Base-by-base conservation (phyloP, 2,888 invertebrate species). In the Agapetus fuscipes region DNA sequence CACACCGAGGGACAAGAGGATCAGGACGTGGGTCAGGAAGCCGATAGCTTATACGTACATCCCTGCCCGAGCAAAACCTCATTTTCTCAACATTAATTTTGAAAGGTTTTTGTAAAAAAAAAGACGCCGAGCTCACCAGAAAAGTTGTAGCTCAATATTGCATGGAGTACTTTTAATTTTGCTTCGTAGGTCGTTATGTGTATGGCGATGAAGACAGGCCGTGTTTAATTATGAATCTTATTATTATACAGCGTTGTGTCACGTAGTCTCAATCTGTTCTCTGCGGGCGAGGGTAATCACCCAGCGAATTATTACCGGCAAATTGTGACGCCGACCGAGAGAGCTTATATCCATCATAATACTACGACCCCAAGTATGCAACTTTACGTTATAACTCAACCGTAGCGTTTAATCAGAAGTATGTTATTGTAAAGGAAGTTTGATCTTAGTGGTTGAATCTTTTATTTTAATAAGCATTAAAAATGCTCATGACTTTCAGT, bases 181-280 rank as follows among this genome's bases (percentile, higher is more conserved):
- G 37, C 29, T 13, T 20, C 20, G 20, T 9, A 9, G 20, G 20
- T n/a, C n/a, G n/a, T n/a, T n/a, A n/a, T n/a, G n/a, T n/a, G n/a
- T n/a, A n/a, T n/a, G n/a, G n/a, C 9, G 20, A 4, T 4, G 20
- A 9, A 9, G 9, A 20, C 20, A 4, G 20, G 16, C 25, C 38
- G 32, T 43, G 44, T 47, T 47, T 44, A 47, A 44, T 47, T 44
- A 44, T 47, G 36, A 47, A 36, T 35, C 27, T 43, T 42, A 37
- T 48, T 40, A 48, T 43, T 43, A 45, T 45, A 37, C 41, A 31
- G 33, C 41, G 45, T 45, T 41, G 35, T 42, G 41, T 48, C 48
- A 48, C 48, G 48, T 48, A 38, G 32, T 17, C 32, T 41, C 48
- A 48, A 48, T 48, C 44, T 48, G n/a, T n/a, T 42, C 43, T 40